phyloP scores from a whole-genome alignment of 2,113 vertebrate species.

The Percina caprodes region DNA sequence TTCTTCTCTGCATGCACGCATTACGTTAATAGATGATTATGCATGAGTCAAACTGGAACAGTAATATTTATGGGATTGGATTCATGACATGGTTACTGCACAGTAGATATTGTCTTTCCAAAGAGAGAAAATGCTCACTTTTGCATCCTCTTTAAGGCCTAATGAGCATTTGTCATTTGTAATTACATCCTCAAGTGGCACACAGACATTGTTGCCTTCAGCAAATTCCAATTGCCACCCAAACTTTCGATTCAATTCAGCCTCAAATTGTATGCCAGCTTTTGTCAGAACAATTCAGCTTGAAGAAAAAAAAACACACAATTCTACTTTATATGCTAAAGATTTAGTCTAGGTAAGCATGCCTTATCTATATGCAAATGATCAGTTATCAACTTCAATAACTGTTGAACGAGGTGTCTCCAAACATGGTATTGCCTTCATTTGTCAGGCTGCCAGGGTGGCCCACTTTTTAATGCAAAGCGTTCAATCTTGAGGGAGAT shows the following conservation, averaged over 20 bases:
- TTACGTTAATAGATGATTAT: slow-evolving; percentile 60
- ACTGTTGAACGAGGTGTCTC: slow-evolving; percentile 79
- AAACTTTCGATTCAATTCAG: slow-evolving; percentile 65
- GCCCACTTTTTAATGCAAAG: slow-evolving; percentile 76
- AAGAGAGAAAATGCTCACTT: slow-evolving; percentile 51
- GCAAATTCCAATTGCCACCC: slow-evolving; percentile 49
- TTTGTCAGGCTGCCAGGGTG: slow-evolving; percentile 80
- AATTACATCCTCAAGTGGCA: slow-evolving; percentile 68
- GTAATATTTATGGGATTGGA: slow-evolving; percentile 43
- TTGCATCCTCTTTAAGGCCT: slow-evolving; percentile 40
- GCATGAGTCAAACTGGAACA: slow-evolving; percentile 54
- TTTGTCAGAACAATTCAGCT: slow-evolving; percentile 66
- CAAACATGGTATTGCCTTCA: slow-evolving; percentile 80
- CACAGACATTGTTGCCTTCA: slow-evolving; percentile 41
- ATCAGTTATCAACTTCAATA: slow-evolving; percentile 84
- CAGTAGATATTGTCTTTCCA: slow-evolving; percentile 49
- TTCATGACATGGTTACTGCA: slow-evolving; percentile 60
- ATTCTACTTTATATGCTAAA: slow-evolving; percentile 84
- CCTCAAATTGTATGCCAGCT: slow-evolving; percentile 57
- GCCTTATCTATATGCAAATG: slow-evolving; percentile 88
- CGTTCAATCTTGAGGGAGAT: slow-evolving; percentile 71
- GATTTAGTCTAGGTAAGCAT: slow-evolving; percentile 81
- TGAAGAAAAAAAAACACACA: slow-evolving; percentile 56
- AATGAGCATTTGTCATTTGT: slow-evolving; percentile 72
- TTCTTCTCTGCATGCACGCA: slow-evolving; percentile 11